Conservation (phyloP, 2,113 vertebrate species). For the Symphodus melops region DNA sequence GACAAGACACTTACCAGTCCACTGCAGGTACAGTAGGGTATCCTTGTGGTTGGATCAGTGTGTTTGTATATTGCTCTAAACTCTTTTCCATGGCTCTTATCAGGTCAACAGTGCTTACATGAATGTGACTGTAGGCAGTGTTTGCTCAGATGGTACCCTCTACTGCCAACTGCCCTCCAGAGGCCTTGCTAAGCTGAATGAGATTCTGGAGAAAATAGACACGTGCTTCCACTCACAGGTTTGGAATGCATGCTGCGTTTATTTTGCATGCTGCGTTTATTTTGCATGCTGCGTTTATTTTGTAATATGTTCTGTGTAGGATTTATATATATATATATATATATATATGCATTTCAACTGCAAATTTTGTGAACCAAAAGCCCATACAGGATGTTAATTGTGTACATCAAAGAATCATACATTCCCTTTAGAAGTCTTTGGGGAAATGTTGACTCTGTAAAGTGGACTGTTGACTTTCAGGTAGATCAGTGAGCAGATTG, state of each 20-base stretch:
- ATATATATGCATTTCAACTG: too few relatives aligned
- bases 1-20: conserved; percentile 88
- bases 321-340: too few relatives aligned
- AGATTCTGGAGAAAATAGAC: conserved; percentile 88
- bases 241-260: background rate
- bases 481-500: conserved; percentile 69
- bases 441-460: conserved; percentile 10
- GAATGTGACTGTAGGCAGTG: conserved; percentile 90
- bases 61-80: background rate
- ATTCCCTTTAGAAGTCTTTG: conserved; percentile 6
- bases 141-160: conserved; percentile 93
- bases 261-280: background rate
- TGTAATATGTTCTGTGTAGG: background rate
- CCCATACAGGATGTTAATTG: too few relatives aligned
- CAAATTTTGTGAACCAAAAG: too few relatives aligned
- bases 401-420: background rate
- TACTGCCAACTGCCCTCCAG: conserved; percentile 93
- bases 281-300: background rate
- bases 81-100: conserved; percentile 13
- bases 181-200: conserved; percentile 88
- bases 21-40: conserved; percentile 84
- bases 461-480: background rate
- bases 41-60: background rate
- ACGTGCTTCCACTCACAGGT: conserved; percentile 91
- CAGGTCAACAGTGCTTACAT: conserved; percentile 90